Base-by-base conservation (phyloP, 2,113 vertebrate genomes). In the Chroicocephalus ridibundus region DNA sequence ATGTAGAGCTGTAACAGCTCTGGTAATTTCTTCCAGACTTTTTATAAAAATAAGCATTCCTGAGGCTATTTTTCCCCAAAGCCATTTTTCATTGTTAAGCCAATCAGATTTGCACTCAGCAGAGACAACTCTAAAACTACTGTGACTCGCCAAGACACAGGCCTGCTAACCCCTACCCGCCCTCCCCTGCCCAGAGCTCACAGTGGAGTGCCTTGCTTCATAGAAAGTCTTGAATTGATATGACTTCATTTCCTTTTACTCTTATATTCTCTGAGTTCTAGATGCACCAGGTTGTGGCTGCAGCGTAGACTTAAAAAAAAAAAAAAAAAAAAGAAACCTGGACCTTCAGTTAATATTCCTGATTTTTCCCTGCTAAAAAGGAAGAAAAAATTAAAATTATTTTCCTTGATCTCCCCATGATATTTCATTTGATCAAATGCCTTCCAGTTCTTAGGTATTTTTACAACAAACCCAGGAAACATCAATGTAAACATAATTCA, bases 21-120 rank as follows among this genome's bases (percentile, higher is more conserved):
- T 72, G n/a, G 64, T 66, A 95, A 87, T 71, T 96, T 94, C 74
- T 86, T 97, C 54, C 70, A 93, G 62, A 92, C 57, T 76, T 93
- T 92, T 81, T 88, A 78, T 82, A 94, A 95, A 91, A 90, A 51
- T 82, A 85, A 93, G 34, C 34, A 92, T 95, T 90, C 65, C 36
- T 88, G 38, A 95, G 83, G 71, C 42, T 94, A 65, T 32, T 87
- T 95, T 88, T 61, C 61, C 52, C 65, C 12, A 83, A 82, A 93
- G 34, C 29, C 8, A 8, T 84, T 97, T 94, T 76, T 79, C 51
- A 55, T 90, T 75, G 69, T 82, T 96, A 97, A 94, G 29, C 27
- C 68, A 57, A 42, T 60, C 17, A 13, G 68, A 96, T 51, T 65
- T 83, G 22, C 21, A 40, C 13, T 54, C 38, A 66, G 13, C 42